Evolutionary conservation across 2,113 vertebrate species (phyloP).

Genomic region (Chrysemys picta): DNA sequence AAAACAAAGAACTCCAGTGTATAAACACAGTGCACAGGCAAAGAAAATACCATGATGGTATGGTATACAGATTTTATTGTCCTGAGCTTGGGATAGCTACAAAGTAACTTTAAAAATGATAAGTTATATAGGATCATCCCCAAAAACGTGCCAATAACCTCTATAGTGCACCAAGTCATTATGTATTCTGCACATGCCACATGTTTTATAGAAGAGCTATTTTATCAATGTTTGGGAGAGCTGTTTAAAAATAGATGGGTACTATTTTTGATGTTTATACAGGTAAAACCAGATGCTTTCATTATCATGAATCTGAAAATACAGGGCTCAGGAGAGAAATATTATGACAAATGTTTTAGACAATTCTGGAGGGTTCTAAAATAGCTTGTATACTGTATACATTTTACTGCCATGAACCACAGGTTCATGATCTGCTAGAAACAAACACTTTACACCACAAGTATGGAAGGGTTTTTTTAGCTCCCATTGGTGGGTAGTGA

Average conservation of each 20-base stretch:
- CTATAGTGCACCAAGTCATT: neutral
- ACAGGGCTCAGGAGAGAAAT: neutral
- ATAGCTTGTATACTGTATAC: neutral
- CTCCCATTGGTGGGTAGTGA: neutral
- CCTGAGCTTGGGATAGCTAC: neutral
- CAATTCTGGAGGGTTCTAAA: neutral
- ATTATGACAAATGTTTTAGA: neutral
- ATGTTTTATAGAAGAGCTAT: neutral
- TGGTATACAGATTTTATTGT: neutral
- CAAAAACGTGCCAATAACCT: neutral
- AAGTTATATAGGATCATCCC: neutral
- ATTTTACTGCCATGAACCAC: neutral
- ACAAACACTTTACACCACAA: neutral
- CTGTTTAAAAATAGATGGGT: neutral
- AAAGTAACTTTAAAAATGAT: neutral
- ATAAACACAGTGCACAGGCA: neutral
- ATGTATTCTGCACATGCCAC: rapidly evolving
- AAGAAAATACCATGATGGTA: neutral
- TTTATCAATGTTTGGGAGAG: neutral
- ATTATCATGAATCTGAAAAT: neutral
- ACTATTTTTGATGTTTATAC: neutral
- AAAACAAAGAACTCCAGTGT: neutral
- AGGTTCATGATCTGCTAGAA: neutral
- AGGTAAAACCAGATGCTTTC: neutral
- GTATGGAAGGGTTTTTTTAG: neutral